These are phyloP conservation scores for Erinaceus europaeus DNA, from an alignment of 2,113 vertebrate species.

Conservation along the genomic window DNA sequence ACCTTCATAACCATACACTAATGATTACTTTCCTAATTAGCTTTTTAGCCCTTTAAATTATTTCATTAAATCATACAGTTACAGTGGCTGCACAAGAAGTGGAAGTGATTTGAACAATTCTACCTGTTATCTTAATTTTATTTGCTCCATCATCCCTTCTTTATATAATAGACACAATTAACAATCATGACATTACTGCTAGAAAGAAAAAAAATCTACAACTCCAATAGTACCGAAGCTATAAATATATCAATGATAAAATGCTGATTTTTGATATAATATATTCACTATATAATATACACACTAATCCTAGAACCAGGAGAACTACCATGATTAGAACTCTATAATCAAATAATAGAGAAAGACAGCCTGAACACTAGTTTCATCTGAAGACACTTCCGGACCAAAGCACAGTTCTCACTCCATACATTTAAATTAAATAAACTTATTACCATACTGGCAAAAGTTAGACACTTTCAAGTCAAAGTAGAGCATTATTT, in stretches of 20 bases:
- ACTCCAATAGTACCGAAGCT: background rate
- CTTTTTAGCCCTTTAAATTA: background rate
- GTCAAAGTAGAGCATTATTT: background rate
- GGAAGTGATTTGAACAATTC: background rate
- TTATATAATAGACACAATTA: background rate
- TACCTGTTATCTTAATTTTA: background rate
- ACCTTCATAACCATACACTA: background rate
- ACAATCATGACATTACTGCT: too few species aligned
- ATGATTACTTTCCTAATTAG: background rate
- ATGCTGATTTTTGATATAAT: background rate
- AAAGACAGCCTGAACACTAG: too few species aligned
- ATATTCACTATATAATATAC: background rate
- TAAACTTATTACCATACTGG: background rate
- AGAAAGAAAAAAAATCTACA: too few species aligned
- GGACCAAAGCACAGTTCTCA: background rate
- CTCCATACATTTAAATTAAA: background rate
- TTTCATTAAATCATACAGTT: background rate
- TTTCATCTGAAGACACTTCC: too few species aligned
- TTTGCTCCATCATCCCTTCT: background rate
- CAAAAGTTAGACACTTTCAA: background rate
- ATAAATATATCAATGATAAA: background rate
- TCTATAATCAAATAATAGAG: background rate
- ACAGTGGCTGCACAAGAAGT: background rate
- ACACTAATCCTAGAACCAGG: background rate
- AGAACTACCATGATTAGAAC: background rate